These are phyloP conservation scores for Calyptommatus sinebrachiatus DNA, from an alignment of 2,113 vertebrate genomes.

Conservation along the genomic window DNA sequence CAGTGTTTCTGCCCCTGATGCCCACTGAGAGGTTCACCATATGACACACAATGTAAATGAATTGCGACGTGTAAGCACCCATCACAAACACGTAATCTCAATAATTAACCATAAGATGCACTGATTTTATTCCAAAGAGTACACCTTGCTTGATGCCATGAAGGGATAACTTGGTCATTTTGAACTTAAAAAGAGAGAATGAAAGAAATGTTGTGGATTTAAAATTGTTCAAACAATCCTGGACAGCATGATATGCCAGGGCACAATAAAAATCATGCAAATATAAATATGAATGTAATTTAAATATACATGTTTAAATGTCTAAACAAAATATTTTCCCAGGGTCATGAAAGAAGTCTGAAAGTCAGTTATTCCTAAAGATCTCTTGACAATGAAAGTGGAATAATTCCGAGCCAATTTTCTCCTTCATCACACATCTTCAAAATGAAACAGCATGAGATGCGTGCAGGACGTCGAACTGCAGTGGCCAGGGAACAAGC, in stretches of 20 bases:
- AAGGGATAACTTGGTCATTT: too few relatives aligned
- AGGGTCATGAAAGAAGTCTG: not conserved
- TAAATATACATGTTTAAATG: too few relatives aligned
- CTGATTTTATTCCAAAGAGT: too few relatives aligned
- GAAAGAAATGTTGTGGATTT: too few relatives aligned
- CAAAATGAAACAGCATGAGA: slow-evolving; percentile 16
- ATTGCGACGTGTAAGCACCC: not conserved
- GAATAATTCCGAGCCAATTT: slow-evolving; percentile 17
- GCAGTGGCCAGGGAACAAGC: slow-evolving; percentile 21
- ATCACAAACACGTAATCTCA: not conserved
- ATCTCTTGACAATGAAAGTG: slow-evolving; percentile 22
- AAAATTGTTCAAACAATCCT: too few relatives aligned
- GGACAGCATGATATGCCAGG: too few relatives aligned
- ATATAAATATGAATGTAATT: too few relatives aligned
- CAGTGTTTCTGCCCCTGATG: not conserved
- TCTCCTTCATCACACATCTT: not conserved
- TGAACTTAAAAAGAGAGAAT: too few relatives aligned
- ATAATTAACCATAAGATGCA: not conserved
- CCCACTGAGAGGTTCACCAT: too few relatives aligned
- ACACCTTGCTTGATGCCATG: too few relatives aligned
- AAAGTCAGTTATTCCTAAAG: slow-evolving; percentile 19
- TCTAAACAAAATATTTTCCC: slow-evolving; percentile 12
- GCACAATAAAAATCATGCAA: too few relatives aligned
- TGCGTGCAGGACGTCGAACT: slow-evolving; percentile 18
- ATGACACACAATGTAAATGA: too few relatives aligned